Evolutionary conservation across 2,113 vertebrate genomes (phyloP).

Genomic region (Fukomys damarensis): DNA sequence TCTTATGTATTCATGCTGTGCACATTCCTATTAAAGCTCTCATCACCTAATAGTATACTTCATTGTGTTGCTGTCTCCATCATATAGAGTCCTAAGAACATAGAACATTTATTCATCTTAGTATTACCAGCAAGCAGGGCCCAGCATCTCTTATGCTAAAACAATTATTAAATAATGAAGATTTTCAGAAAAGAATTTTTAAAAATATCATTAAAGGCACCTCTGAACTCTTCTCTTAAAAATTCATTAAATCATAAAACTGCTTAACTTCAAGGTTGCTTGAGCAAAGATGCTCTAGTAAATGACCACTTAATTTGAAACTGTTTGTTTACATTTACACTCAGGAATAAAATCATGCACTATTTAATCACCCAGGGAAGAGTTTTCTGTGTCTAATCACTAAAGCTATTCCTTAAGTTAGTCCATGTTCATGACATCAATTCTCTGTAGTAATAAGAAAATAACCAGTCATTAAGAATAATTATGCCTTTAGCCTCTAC

Average conservation of each 20-base stretch:
- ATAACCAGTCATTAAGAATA: constrained; percentile 27
- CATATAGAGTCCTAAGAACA: neutral
- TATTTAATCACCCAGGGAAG: constrained; percentile 33
- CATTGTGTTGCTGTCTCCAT: neutral
- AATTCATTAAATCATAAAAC: constrained; percentile 20
- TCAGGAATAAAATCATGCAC: constrained; percentile 12
- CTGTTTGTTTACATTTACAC: constrained; percentile 5
- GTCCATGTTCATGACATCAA: neutral
- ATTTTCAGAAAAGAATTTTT: neutral
- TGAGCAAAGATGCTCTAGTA: neutral
- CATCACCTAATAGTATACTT: neutral
- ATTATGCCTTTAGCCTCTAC: neutral
- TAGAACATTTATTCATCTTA: neutral
- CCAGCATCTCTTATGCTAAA: neutral
- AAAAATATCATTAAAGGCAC: neutral
- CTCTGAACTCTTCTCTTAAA: neutral
- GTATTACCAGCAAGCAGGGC: neutral
- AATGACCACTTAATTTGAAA: constrained; percentile 28
- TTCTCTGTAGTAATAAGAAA: neutral
- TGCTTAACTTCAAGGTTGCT: neutral
- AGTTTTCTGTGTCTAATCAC: neutral
- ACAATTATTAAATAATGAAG: neutral
- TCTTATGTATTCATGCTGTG: neutral
- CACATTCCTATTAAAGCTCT: neutral
- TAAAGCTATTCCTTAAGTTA: neutral